Evolutionary conservation across 2,797 vertebrate genomes (phyloP).

Genomic region (Myripristis murdjan): DNA sequence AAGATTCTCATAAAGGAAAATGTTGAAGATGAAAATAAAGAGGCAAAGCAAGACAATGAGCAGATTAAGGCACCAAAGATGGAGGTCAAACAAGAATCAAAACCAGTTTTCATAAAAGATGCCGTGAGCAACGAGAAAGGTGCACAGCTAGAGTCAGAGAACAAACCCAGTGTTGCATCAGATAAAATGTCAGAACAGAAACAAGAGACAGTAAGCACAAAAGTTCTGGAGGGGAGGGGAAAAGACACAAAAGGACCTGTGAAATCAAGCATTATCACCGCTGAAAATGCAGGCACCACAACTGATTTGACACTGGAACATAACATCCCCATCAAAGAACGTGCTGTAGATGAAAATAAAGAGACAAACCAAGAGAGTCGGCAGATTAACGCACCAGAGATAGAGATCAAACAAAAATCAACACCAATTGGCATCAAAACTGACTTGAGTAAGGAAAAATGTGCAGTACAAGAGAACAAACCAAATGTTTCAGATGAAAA

Average conservation of each 20-base stretch:
- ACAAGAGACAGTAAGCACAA: conserved; percentile 1
- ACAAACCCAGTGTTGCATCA: neutral
- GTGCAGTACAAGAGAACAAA: too few species aligned
- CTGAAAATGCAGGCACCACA: neutral
- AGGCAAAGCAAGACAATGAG: conserved; percentile 14
- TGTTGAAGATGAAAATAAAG: neutral
- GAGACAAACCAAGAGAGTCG: conserved; percentile 5
- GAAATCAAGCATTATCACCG: neutral
- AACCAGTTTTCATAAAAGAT: conserved; percentile 19
- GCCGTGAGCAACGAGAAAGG: neutral
- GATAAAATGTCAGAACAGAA: conserved; percentile 1
- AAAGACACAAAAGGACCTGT: neutral
- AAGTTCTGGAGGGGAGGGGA: neutral
- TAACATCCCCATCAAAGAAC: neutral
- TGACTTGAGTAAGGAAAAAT: too few species aligned
- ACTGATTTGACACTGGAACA: conserved; percentile 8
- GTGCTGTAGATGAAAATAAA: conserved; percentile 4
- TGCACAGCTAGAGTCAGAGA: conserved; percentile 8
- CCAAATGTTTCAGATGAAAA: neutral
- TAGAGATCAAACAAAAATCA: neutral
- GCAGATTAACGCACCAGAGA: neutral
- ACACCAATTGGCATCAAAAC: too few species aligned
- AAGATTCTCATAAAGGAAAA: neutral
- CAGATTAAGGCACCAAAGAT: neutral
- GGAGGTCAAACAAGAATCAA: conserved; percentile 26